Conservation (phyloP, 2,888 invertebrate species). For the Deilephila porcellus region DNA sequence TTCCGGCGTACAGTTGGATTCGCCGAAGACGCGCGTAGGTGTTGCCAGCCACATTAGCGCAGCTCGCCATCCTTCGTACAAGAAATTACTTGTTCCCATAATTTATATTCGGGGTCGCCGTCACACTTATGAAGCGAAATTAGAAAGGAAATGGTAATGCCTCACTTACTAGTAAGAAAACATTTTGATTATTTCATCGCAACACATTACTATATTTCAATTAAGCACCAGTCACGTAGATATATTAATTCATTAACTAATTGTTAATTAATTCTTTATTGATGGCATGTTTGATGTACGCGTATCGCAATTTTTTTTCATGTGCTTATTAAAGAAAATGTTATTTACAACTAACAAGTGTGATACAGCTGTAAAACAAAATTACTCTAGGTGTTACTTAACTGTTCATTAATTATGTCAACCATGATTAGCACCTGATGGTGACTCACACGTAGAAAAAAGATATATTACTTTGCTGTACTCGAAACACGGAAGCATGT, state of each 20-base stretch:
- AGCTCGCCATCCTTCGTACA: constrained; percentile 77
- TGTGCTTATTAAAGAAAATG: constrained; percentile 11
- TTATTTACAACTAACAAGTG: constrained; percentile 11
- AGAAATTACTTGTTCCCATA: constrained; percentile 80
- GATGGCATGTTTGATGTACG: background rate
- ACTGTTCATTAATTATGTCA: constrained; percentile 49
- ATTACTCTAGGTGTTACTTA: constrained; percentile 33
- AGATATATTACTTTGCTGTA: constrained; percentile 43
- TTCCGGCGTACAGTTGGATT: constrained; percentile 74
- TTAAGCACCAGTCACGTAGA: background rate
- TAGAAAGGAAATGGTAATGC: constrained; percentile 80
- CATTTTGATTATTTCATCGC: background rate
- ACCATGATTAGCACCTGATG: constrained; percentile 58
- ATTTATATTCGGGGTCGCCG: constrained; percentile 81
- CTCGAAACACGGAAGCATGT: constrained; percentile 60
- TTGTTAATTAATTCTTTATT: constrained; percentile 17
- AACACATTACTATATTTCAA: constrained; percentile 5
- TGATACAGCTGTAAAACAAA: background rate
- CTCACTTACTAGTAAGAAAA: constrained; percentile 60
- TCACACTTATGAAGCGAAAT: constrained; percentile 77
- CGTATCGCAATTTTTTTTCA: too few species aligned
- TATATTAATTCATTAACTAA: background rate
- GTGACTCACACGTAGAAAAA: constrained; percentile 53
- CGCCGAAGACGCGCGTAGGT: constrained; percentile 78
- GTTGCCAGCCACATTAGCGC: constrained; percentile 68